Base-by-base conservation (phyloP, 2,888 invertebrate species). In the Nipponacmea schrenckii region DNA sequence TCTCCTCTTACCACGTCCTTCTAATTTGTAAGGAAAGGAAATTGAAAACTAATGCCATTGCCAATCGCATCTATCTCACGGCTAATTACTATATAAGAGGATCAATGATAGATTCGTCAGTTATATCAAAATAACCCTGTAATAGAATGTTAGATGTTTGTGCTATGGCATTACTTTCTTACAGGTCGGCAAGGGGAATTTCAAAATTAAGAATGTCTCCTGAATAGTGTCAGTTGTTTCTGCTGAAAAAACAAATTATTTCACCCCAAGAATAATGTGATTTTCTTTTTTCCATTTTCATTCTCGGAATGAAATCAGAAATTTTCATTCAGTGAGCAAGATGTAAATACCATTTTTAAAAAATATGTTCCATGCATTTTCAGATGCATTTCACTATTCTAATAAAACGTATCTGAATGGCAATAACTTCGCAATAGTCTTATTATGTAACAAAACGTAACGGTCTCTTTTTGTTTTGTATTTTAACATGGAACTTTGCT, bases 21-120 rank as follows among this genome's bases (percentile, higher is more conserved):
- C n/a, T 39, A n/a, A 26, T 62, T 65, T 65, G 45, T 70, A 66
- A 64, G 65, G 56, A 65, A 31, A 70, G 70, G 70, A 70, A 65
- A 65, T 70, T 70, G 70, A 70, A 70, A 70, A 64, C 66, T 70
- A 70, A 70, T 70, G 62, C 70, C 46, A 65, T 26, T 65, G 70
- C 65, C 65, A 65, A 65, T 70, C 70, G 66, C 62, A 27, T 56
- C 48, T 62, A 48, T 65, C 70, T 64, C 65, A 62, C 24, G 44
- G 65, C 65, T 70, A 66, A 70, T 66, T 66, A 65, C 65, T 56
- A 39, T 65, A 65, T 66, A 70, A 66, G 70, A 70, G 70, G 70
- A 70, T 70, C 70, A 70, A 70, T 70, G 44, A 62, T 39, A 27
- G 50, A 27, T 62, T 65, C 56, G 31, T 3, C 56, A 26, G 65